Conservation (phyloP, 2,113 vertebrate genomes). For the Ageneiosus marmoratus region DNA sequence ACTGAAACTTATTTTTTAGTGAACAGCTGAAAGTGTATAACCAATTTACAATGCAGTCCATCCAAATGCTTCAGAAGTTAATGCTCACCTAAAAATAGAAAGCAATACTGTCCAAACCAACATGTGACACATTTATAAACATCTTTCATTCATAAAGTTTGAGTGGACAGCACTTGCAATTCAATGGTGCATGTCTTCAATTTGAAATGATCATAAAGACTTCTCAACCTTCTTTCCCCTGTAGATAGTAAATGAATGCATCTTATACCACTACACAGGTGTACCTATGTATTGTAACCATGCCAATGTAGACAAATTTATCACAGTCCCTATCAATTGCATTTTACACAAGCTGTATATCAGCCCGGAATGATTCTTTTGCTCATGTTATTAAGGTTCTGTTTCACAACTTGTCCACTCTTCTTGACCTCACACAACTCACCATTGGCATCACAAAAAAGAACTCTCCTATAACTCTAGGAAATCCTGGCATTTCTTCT, state of each 20-base stretch:
- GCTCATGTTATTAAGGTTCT: not conserved
- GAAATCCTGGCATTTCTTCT: conserved; percentile 29
- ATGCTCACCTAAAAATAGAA: not conserved
- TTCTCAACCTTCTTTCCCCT: not conserved
- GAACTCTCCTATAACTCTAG: not conserved
- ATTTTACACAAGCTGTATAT: not conserved
- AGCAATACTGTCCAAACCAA: not conserved
- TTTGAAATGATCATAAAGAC: not conserved
- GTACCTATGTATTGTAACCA: not conserved
- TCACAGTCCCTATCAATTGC: not conserved
- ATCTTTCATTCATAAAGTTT: not conserved
- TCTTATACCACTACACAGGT: not conserved
- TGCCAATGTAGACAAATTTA: not conserved
- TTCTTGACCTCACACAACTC: not conserved
- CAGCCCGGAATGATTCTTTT: not conserved
- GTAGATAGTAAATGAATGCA: not conserved
- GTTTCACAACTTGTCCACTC: conserved; percentile 1
- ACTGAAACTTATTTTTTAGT: not conserved
- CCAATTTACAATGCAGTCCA: not conserved
- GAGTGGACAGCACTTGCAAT: not conserved
- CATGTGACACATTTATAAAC: not conserved
- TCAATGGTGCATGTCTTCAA: not conserved
- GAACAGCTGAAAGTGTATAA: not conserved
- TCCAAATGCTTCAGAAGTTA: not conserved
- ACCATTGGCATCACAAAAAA: not conserved